A percentile compares a stretch with the other conserved stretches of the same genome.
phyloP scores from a whole-genome alignment of 2,888 invertebrate species.

The Philopedon plagiatum region DNA sequence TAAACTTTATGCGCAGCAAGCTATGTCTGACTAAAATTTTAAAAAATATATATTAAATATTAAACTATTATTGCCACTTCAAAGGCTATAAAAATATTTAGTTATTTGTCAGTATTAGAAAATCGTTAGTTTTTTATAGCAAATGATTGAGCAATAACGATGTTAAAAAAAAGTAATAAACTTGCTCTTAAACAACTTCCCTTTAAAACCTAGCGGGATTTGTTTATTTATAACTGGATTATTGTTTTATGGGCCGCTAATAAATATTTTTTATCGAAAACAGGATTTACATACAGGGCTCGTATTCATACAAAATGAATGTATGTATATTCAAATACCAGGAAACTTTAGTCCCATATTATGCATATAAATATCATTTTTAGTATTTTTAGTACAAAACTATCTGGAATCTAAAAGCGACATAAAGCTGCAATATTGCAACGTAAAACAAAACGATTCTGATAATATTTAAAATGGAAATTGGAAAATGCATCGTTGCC shows the following conservation, averaged over 20 bases:
- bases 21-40: too few relatives aligned
- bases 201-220: too few relatives aligned
- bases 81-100: too few relatives aligned
- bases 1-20: too few relatives aligned
- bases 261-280: slow-evolving; percentile 12
- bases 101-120: too few relatives aligned
- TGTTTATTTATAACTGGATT: neutral
- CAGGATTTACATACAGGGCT: slow-evolving; percentile 17
- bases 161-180: too few relatives aligned
- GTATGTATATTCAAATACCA: slow-evolving; percentile 35
- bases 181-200: too few relatives aligned
- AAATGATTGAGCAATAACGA: too few relatives aligned
- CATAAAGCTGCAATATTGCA: slow-evolving; percentile 31
- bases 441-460: slow-evolving; percentile 26
- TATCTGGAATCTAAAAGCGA: slow-evolving; percentile 28
- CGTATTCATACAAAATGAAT: slow-evolving; percentile 2
- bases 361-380: slow-evolving; percentile 32
- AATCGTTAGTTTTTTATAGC: too few relatives aligned
- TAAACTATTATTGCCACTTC: too few relatives aligned
- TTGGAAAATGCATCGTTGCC: slow-evolving; percentile 21
- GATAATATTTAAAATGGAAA: slow-evolving; percentile 35
- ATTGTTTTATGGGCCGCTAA: neutral
- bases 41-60: too few relatives aligned
- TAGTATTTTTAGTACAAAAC: slow-evolving; percentile 25
- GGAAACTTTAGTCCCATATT: slow-evolving; percentile 31